These are phyloP conservation scores for Malurus elegans DNA, from an alignment of 2,113 vertebrate genomes.

Conservation along the genomic window DNA sequence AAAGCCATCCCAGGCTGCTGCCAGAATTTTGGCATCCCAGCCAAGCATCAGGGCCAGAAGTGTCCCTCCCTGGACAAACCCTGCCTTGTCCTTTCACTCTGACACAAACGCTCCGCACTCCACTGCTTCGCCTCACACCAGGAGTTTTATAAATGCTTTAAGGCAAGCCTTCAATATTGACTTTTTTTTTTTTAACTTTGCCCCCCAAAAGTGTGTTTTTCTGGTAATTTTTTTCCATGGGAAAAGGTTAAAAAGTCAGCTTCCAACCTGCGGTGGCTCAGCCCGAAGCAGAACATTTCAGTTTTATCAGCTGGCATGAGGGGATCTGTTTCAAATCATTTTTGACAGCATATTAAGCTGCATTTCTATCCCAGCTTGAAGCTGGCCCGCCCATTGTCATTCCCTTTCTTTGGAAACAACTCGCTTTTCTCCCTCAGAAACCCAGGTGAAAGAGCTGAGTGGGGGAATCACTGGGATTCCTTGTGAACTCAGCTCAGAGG, in stretches of 20 bases:
- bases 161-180: neutral
- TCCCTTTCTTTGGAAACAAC: neutral
- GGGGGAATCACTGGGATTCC: neutral
- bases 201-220: neutral
- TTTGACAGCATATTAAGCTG: conserved; percentile 22
- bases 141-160: neutral
- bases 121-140: neutral
- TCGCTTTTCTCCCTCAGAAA: neutral
- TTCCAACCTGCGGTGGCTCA: neutral
- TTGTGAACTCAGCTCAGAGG: neutral
- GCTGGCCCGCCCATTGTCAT: neutral
- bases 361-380: conserved; percentile 3
- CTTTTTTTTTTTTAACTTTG: neutral
- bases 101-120: fast-evolving
- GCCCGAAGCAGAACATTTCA: neutral
- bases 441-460: neutral
- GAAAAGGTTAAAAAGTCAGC: conserved; percentile 18
- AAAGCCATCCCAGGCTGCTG: neutral
- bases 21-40: too few species aligned
- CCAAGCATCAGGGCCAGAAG: neutral
- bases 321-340: conserved; percentile 23
- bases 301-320: conserved; percentile 1
- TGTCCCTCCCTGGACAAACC: neutral
- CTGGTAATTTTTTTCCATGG: neutral
- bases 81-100: neutral